Evolutionary conservation across 92 coral and sea anemone genomes (phyloP), one percentile per base, ranked within the genome.

Genomic region (Siderastrea siderea): DNA sequence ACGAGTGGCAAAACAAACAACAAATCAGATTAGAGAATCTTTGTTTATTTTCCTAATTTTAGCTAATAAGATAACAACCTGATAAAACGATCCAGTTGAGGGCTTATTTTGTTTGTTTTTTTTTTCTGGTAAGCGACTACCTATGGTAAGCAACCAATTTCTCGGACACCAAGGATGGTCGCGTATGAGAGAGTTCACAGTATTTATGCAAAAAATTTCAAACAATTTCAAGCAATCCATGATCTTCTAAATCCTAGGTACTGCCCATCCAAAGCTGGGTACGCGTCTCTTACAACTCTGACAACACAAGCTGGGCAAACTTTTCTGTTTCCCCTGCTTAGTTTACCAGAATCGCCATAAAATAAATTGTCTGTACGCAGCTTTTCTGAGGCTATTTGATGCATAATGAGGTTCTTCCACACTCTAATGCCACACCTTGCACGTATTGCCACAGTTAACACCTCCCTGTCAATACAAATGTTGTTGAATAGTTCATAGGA

Each of bases 321-420:
- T 26, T 38, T 67, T 38, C 49, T 67, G 71, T 67, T 67, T 48
- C 85, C 72, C 51, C 80, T 79, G 17, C 90, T 86, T 9, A 86
- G 79, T 59, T 81, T 78, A 44, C 90, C 90, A 71, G 66, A 79
- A 8, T n/a, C 64, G 47, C 80, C 86, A 79, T 58, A 86, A 71
- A 12, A 70, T 79, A 49, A 60, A 86, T 68, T 78, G 78, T 12
- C 70, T 69, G 54, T 86, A 86, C 10, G 73, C 76, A 43, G 84
- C 68, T 67, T 86, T 79, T 10, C 90, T 64, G 58, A 52, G 79
- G 11, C 86, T 78, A 16, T 55, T 54, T 66, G 75, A 57, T 19
- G 67, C 77, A 46, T 71, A 86, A 73, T 86, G 71, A 13, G 77
- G 85, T 62, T 86, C 84, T 19, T 70, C 79, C 9, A 71, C 85